Conservation (phyloP, 2,797 vertebrate genomes). For the Hafferia zeledoni region DNA sequence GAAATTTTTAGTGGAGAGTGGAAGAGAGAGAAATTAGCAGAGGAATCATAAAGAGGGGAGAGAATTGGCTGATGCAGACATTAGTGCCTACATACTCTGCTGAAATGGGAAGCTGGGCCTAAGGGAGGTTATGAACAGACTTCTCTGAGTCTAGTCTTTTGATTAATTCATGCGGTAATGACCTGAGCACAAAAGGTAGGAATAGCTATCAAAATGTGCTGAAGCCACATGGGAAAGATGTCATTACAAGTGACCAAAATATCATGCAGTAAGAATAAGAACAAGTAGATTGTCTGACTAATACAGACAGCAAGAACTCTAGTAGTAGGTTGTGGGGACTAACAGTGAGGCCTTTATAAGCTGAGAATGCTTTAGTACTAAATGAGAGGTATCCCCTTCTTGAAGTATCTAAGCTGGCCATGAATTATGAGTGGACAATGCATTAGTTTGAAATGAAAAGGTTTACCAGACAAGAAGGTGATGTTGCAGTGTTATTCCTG, state of each 20-base stretch:
- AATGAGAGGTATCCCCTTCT: not conserved
- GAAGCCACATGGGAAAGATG: not conserved
- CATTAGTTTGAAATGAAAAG: not conserved
- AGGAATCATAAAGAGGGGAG: not conserved
- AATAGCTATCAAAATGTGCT: constrained; percentile 1
- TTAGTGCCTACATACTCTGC: constrained; percentile 8
- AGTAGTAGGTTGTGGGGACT: not conserved
- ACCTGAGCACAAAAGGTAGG: not conserved
- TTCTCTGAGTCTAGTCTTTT: not conserved
- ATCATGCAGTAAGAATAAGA: not conserved
- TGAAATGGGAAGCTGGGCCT: not conserved
- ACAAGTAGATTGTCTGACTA: not conserved
- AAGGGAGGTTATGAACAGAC: not conserved
- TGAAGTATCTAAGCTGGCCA: not conserved
- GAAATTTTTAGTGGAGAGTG: not conserved
- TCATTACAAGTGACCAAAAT: not conserved
- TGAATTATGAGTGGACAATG: not conserved
- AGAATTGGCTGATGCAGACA: not conserved
- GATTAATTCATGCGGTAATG: constrained; percentile 30
- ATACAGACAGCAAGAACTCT: not conserved
- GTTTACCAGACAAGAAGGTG: not conserved
- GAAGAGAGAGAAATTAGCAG: constrained; percentile 30
- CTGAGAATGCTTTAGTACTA: not conserved
- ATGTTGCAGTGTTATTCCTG: not conserved
- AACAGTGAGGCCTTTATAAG: not conserved